These are phyloP conservation scores for Microplitis mediator DNA, from an alignment of 1,140 invertebrate genomes.

Conservation along the genomic window DNA sequence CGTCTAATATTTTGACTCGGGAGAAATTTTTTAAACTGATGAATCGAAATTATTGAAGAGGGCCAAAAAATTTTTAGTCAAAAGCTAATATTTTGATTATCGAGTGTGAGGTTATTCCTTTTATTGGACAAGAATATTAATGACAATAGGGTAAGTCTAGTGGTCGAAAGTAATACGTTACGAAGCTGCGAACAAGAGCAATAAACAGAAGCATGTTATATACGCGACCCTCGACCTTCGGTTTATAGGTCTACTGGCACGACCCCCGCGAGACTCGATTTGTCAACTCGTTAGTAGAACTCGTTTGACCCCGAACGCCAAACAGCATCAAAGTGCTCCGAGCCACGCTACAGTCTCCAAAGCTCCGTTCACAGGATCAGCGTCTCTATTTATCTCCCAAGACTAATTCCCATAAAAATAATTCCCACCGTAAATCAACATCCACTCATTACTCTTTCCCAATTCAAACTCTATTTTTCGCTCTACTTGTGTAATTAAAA, in stretches of 20 bases:
- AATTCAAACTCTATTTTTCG: no score
- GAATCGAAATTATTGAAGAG: neutral
- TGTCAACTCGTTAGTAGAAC: slow-evolving; percentile 64
- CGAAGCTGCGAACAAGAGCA: slow-evolving; percentile 55
- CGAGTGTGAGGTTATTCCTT: neutral
- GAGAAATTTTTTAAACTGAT: no score
- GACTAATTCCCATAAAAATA: slow-evolving; percentile 20
- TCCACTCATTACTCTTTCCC: no score
- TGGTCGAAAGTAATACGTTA: slow-evolving; percentile 56
- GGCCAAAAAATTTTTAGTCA: neutral
- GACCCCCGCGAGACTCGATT: slow-evolving; percentile 62
- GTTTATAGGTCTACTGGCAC: slow-evolving; percentile 61
- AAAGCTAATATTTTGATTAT: no score
- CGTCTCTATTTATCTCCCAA: slow-evolving; percentile 18
- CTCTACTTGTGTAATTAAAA: neutral
- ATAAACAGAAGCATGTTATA: slow-evolving; percentile 7
- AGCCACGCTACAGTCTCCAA: neutral
- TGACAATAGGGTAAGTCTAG: slow-evolving; percentile 23
- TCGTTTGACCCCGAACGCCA: slow-evolving; percentile 48
- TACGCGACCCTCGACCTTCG: slow-evolving; percentile 49
- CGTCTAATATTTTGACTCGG: no score
- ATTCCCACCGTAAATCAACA: slow-evolving; percentile 2
- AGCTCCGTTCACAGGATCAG: neutral
- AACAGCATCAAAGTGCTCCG: slow-evolving; percentile 3
- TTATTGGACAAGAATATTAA: slow-evolving; percentile 22